A percentile compares a stretch with the other conserved stretches of the same genome.
phyloP scores from a whole-genome alignment of 2,888 invertebrate species.

The Tethea ocularis region DNA sequence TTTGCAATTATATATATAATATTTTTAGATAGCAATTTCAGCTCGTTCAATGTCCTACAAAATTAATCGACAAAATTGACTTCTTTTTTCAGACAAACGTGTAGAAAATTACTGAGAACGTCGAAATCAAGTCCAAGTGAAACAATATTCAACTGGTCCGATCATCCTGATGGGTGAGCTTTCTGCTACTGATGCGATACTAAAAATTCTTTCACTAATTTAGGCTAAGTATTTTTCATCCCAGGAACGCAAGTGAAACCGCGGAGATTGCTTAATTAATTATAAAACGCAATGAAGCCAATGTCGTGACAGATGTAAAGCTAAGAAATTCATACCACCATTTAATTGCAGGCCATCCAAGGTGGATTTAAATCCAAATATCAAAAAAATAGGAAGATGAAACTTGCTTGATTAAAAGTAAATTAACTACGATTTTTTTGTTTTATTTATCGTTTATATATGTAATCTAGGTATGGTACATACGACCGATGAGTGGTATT shows the following conservation, averaged over 20 bases:
- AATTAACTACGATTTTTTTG: background rate
- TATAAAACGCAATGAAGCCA: no score
- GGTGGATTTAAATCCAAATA: background rate
- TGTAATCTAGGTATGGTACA: no score
- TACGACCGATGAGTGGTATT: no score
- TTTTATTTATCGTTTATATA: background rate
- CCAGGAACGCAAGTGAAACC: no score
- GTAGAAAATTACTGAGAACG: conserved; percentile 46
- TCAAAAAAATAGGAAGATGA: background rate
- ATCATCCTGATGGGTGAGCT: conserved; percentile 41
- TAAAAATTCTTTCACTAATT: no score
- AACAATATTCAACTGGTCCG: conserved; percentile 50
- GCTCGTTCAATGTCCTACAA: no score
- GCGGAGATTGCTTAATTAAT: no score
- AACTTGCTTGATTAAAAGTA: background rate
- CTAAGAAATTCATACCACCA: background rate
- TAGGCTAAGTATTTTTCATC: no score
- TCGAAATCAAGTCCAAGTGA: conserved; percentile 46
- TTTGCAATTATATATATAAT: no score
- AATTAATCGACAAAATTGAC: no score
- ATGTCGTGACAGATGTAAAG: background rate
- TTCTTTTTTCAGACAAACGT: conserved; percentile 44
- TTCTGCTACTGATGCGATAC: no score
- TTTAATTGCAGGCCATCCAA: background rate
- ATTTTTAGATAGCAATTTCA: no score